Percentiles rank a stretch among this genome's conserved stretches.
Conservation (phyloP, 1,140 invertebrate species). For the Trichogramma pretiosum region DNA sequence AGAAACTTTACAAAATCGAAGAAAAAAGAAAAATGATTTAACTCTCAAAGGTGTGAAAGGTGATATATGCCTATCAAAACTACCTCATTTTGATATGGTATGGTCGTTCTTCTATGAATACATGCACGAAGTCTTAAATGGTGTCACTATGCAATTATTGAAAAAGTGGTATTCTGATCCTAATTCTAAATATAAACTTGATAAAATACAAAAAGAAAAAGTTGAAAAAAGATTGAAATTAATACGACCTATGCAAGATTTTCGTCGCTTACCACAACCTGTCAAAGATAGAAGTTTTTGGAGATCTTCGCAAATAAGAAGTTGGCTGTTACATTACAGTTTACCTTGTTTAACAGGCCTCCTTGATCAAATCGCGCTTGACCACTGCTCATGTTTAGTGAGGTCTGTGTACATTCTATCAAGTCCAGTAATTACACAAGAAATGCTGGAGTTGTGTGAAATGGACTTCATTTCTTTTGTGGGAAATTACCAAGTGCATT, state of each 20-base stretch:
- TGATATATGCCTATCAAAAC: not conserved
- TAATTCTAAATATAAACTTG: not conserved
- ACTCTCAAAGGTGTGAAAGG: conserved; percentile 17
- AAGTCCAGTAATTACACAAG: conserved; percentile 6
- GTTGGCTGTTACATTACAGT: conserved; percentile 8
- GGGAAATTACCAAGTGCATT: conserved; percentile 2
- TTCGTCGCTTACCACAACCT: too few relatives aligned
- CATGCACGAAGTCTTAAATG: conserved; percentile 17
- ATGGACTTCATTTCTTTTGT: conserved; percentile 10
- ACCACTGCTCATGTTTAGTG: conserved; percentile 7
- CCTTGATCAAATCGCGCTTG: not conserved
- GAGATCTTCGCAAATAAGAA: not conserved
- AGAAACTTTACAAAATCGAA: too few relatives aligned
- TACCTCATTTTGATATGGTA: conserved; percentile 18
- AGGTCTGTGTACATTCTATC: conserved; percentile 7
- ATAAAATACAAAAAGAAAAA: not conserved
- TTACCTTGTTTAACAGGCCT: conserved; percentile 7
- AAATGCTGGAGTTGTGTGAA: conserved; percentile 9
- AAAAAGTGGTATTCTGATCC: conserved; percentile 8
- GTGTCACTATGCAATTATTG: conserved; percentile 13
- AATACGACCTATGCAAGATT: not conserved
- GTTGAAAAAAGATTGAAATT: not conserved
- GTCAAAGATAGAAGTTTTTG: too few relatives aligned
- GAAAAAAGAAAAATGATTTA: too few relatives aligned
- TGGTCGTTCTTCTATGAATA: conserved; percentile 21